Percentiles rank a stretch among this genome's conserved stretches.
phyloP scores from a whole-genome alignment of 1,140 invertebrate genomes.

The Ptiloglossa arizonensis region DNA sequence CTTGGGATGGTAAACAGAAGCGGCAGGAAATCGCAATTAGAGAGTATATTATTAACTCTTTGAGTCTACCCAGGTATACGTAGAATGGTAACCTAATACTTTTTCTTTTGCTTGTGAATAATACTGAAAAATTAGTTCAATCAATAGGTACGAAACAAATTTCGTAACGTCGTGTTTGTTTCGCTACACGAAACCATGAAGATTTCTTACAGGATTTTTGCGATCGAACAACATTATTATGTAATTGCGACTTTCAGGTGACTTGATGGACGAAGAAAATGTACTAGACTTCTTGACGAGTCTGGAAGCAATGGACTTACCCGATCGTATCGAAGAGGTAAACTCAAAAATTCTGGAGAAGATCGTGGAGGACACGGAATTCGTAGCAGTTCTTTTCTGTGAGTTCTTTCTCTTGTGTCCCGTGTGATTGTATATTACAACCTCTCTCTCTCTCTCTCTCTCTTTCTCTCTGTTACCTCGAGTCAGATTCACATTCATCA shows the following conservation, averaged over 20 bases:
- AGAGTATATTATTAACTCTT: slow-evolving; percentile 25
- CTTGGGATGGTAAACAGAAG: slow-evolving; percentile 40
- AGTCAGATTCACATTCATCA: background rate
- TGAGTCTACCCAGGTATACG: background rate
- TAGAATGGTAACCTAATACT: slow-evolving; percentile 9
- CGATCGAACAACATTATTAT: too few relatives aligned
- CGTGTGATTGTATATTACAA: background rate
- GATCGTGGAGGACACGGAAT: slow-evolving; percentile 95
- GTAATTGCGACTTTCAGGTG: slow-evolving; percentile 83
- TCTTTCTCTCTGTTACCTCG: slow-evolving; percentile 9
- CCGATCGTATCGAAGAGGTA: slow-evolving; percentile 97
- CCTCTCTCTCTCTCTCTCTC: slow-evolving; percentile 26
- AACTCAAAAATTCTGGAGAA: slow-evolving; percentile 95
- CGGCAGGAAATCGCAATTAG: slow-evolving; percentile 28
- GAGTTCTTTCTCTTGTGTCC: slow-evolving; percentile 83
- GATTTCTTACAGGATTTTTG: too few relatives aligned
- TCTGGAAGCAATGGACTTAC: slow-evolving; percentile 95
- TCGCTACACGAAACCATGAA: too few relatives aligned
- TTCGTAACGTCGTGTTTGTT: too few relatives aligned
- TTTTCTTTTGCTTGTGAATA: too few relatives aligned
- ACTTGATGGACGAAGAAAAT: slow-evolving; percentile 96
- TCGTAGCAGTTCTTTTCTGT: slow-evolving; percentile 97
- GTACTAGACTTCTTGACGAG: slow-evolving; percentile 96
- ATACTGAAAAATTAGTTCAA: background rate
- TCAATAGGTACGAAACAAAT: too few relatives aligned